phyloP scores from a whole-genome alignment of 2,797 vertebrate species.

The Chromobotia macracanthus region DNA sequence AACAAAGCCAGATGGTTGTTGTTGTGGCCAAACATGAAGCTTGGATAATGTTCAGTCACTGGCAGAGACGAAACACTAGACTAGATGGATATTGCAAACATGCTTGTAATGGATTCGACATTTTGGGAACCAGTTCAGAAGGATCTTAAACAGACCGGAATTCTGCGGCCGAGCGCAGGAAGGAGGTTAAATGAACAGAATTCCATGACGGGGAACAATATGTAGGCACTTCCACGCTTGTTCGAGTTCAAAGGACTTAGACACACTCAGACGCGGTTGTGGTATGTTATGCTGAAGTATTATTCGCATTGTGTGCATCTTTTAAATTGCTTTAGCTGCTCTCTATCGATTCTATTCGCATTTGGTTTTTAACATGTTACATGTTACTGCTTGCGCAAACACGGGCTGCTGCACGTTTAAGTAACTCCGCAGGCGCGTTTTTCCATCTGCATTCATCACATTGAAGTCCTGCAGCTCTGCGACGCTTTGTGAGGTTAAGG shows the following conservation, averaged over 20 bases:
- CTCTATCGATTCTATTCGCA: not conserved
- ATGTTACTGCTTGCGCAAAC: not conserved
- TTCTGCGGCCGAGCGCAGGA: constrained; percentile 66
- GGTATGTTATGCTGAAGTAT: not conserved
- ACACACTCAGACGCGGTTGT: not conserved
- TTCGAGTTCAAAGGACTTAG: constrained; percentile 21
- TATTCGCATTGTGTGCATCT: not conserved
- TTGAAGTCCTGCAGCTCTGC: constrained; percentile 39
- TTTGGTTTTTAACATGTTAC: not conserved
- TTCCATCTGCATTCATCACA: constrained; percentile 36
- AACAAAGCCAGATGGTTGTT: constrained; percentile 79
- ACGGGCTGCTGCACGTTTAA: not conserved
- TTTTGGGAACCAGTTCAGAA: constrained; percentile 74
- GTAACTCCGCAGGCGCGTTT: not conserved
- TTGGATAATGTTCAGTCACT: constrained; percentile 78
- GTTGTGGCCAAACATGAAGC: constrained; percentile 78
- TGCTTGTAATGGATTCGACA: constrained; percentile 79
- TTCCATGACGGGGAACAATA: constrained; percentile 68
- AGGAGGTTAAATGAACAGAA: constrained; percentile 69
- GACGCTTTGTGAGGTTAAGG: constrained; percentile 52
- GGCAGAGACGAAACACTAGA: constrained; percentile 71
- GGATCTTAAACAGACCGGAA: constrained; percentile 69
- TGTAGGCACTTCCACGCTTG: constrained; percentile 52
- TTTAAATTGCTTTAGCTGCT: not conserved
- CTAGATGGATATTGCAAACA: constrained; percentile 80